A percentile compares a stretch with the other conserved stretches of the same genome.
These are phyloP conservation scores for Phaethornis superciliosus DNA, from an alignment of 2,113 vertebrate genomes.

Conservation along the genomic window DNA sequence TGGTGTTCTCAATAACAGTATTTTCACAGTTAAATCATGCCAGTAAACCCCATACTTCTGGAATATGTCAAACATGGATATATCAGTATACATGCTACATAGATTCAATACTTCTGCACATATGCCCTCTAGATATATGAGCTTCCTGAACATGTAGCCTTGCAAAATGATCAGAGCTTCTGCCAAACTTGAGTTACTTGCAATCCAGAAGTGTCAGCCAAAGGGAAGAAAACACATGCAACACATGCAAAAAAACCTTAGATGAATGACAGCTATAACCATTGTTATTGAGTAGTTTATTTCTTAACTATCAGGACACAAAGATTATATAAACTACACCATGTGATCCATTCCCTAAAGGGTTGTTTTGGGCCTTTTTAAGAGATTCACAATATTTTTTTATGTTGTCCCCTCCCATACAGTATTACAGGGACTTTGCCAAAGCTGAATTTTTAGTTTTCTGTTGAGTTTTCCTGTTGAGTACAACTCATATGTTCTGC, in stretches of 20 bases:
- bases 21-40: background rate
- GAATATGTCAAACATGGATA: background rate
- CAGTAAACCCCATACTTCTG: background rate
- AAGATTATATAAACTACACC: background rate
- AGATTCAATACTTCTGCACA: background rate
- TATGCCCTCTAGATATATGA: background rate
- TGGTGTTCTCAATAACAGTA: background rate
- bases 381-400: background rate
- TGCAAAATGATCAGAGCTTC: background rate
- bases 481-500: background rate
- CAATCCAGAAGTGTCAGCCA: background rate
- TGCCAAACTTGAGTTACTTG: background rate
- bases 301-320: background rate
- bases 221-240: background rate
- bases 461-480: background rate
- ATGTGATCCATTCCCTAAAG: background rate
- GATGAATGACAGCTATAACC: background rate
- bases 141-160: background rate
- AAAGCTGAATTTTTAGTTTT: background rate
- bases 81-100: background rate
- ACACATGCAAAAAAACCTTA: background rate
- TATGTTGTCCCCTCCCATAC: accelerated
- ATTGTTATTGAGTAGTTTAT: background rate
- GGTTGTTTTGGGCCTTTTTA: background rate
- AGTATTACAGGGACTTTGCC: background rate